These are phyloP conservation scores for Sorex maritimensis DNA, from an alignment of 2,797 vertebrate species.

Conservation along the genomic window DNA sequence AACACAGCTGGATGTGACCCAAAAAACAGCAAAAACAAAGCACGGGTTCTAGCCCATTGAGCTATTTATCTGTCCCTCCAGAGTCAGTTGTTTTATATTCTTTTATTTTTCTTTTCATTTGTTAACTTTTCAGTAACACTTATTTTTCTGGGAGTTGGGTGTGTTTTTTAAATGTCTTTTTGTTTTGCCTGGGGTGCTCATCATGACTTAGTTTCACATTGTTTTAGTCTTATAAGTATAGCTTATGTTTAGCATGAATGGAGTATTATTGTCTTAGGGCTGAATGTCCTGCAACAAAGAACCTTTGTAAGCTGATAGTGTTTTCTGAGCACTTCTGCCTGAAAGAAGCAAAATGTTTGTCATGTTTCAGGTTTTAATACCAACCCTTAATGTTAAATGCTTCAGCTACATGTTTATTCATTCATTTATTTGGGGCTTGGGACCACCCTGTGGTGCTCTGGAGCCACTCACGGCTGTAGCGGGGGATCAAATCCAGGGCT, in stretches of 20 bases:
- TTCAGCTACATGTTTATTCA: constrained; percentile 69
- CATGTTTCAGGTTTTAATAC: constrained; percentile 56
- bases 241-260: constrained; percentile 82
- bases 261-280: constrained; percentile 82
- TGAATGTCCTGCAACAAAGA: constrained; percentile 86
- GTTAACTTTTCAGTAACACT: constrained; percentile 40
- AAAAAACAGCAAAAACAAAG: too few relatives aligned
- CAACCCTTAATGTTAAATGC: constrained; percentile 75
- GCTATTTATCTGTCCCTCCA: too few relatives aligned
- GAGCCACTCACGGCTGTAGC: too few relatives aligned
- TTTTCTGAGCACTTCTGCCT: constrained; percentile 79
- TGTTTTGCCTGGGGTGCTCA: constrained; percentile 55
- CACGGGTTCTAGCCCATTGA: too few relatives aligned
- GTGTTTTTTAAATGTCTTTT: constrained; percentile 59
- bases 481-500: too few relatives aligned
- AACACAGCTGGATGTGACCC: too few relatives aligned
- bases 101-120: constrained; percentile 40
- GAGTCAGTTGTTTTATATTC: background rate
- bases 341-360: constrained; percentile 63
- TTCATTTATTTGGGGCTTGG: too few relatives aligned
- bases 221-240: constrained; percentile 77
- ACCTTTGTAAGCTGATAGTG: constrained; percentile 79
- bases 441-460: too few relatives aligned
- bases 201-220: constrained; percentile 70
- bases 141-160: constrained; percentile 1